Evolutionary conservation across 2,797 vertebrate genomes (phyloP).

Genomic region (Nyctibius grandis): DNA sequence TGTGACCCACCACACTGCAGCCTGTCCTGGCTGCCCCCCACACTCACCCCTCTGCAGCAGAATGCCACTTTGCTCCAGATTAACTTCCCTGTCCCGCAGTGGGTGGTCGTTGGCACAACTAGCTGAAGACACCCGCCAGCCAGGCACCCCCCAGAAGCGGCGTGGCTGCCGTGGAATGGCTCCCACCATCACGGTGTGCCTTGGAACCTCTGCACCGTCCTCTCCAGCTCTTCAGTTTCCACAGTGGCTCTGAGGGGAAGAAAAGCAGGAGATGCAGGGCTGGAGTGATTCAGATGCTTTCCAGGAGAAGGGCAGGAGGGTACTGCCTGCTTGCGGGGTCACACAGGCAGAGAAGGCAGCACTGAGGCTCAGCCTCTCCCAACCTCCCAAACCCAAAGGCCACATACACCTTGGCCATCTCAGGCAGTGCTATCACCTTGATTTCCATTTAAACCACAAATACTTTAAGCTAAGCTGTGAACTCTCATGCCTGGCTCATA

Average conservation of each 20-base stretch:
- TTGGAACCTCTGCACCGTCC: background rate
- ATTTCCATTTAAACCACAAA: background rate
- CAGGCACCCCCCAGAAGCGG: constrained; percentile 71
- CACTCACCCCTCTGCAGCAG: constrained; percentile 48
- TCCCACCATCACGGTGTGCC: constrained; percentile 70
- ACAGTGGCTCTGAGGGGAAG: background rate
- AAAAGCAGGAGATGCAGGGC: background rate
- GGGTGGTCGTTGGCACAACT: constrained; percentile 68
- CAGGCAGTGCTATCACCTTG: background rate
- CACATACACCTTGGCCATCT: background rate
- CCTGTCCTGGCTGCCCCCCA: background rate
- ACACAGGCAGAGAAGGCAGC: background rate
- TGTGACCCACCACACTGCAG: background rate
- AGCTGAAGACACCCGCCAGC: constrained; percentile 72
- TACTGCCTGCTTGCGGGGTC: background rate
- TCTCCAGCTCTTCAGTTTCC: background rate
- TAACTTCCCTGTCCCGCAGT: constrained; percentile 33
- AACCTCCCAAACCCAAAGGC: background rate
- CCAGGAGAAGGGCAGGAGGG: background rate
- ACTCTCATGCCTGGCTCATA: background rate
- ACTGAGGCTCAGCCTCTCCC: background rate
- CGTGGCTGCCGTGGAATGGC: constrained; percentile 58
- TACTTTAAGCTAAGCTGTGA: background rate
- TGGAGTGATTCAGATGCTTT: background rate
- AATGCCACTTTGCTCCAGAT: constrained; percentile 1